Base-by-base conservation (phyloP, 2,113 vertebrate species). In the Sapajus apella region DNA sequence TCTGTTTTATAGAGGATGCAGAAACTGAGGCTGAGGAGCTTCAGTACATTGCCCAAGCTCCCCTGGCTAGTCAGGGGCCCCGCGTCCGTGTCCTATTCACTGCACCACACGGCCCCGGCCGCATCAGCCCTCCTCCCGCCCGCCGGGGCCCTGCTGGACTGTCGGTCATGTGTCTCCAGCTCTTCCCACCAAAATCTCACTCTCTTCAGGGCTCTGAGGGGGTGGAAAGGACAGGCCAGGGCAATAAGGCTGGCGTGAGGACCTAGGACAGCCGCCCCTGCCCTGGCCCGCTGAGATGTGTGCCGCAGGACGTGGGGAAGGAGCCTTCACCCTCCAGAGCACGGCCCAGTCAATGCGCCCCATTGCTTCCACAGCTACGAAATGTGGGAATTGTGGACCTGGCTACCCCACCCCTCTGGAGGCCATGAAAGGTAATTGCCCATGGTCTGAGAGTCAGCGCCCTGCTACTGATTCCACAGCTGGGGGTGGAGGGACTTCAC, bases 371-470 rank as follows among this genome's bases (percentile, higher is more conserved):
- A 1, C 94, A 99, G 99, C 99, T 2, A 87, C 90, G 0, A 98
- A 97, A 37, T 99, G 99, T 16, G 98, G 96, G 83, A 96, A 97
- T 0, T 99, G 99, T 89, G 99, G 99, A 40, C 99, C 99, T 0
- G 99, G 99, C 75, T 99, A 99, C 88, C 70, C 98, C 21, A 99
- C 97, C 17, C 99, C 99, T 0, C 96, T 98, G 96, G 99, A 99
- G 0, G 99, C 99, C 97, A 99, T 99, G 99, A 99, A 99, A 98
- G 99, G 99, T 99, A 96, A 98, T 98, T 87, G 16, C 11, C 1
- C 1, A 0, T 2, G 1, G 12, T 47, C 20, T 3, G 61, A 23
- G 45, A 52, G 70, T 40, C 27, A 5, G 64, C 18, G 5, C 40
- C 79, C 55, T 14, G 52, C 52, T 9, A 7, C 66, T 18, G 9